phyloP scores from a whole-genome alignment of 2,797 vertebrate species.

The Bradypus variegatus region DNA sequence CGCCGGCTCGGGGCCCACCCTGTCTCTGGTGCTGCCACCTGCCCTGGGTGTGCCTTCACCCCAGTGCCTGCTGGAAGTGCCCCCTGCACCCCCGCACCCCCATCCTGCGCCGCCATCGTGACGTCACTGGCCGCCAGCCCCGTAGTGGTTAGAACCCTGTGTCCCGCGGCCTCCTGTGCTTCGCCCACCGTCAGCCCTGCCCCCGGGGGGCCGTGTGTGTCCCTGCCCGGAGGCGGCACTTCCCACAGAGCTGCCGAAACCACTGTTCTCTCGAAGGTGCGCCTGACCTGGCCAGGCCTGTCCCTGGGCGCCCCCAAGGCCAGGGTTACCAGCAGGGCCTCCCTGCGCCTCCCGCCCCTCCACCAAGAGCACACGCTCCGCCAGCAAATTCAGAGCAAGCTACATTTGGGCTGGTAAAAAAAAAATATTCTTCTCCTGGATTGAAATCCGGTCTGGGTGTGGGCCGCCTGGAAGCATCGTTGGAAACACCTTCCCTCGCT shows the following conservation, averaged over 20 bases:
- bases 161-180: conserved; percentile 38
- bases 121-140: conserved; percentile 66
- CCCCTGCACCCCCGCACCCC: conserved; percentile 41
- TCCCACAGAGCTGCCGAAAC: conserved; percentile 62
- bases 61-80: conserved; percentile 78
- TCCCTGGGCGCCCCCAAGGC: neutral
- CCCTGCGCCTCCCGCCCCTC: neutral
- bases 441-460: neutral
- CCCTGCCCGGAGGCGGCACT: conserved; percentile 56
- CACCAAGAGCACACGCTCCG: neutral
- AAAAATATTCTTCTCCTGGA: neutral
- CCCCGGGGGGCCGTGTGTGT: conserved; percentile 46
- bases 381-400: neutral
- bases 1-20: conserved; percentile 72
- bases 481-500: neutral
- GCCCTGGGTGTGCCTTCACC: conserved; percentile 80
- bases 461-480: neutral
- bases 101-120: conserved; percentile 66
- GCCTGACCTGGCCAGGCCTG: neutral
- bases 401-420: neutral
- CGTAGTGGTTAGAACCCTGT: neutral
- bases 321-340: neutral
- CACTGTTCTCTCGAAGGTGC: neutral
- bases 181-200: conserved; percentile 55
- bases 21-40: conserved; percentile 74